phyloP scores from a whole-genome alignment of 1,140 invertebrate species.

The Platyscapa corneri region DNA sequence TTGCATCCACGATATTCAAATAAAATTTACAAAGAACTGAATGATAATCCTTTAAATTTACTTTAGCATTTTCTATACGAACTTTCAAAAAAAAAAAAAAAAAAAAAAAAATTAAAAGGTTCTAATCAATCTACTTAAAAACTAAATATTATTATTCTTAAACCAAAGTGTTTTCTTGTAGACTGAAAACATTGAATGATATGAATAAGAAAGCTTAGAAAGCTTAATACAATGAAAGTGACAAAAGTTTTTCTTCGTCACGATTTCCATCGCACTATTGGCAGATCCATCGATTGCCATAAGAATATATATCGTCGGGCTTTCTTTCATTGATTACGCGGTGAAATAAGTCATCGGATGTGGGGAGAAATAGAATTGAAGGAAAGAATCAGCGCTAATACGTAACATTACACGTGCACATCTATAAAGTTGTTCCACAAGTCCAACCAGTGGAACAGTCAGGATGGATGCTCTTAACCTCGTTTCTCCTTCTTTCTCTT shows the following conservation, averaged over 20 bases:
- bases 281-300: not conserved
- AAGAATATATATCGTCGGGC: conserved; percentile 5
- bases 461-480: not conserved
- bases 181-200: not conserved
- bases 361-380: not conserved
- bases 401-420: not conserved
- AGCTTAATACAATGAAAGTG: not conserved
- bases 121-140: not conserved
- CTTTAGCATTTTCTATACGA: too few species aligned
- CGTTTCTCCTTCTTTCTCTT: not conserved
- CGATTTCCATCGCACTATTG: conserved; percentile 29
- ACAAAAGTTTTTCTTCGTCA: not conserved
- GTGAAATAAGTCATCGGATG: not conserved
- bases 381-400: not conserved
- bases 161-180: not conserved
- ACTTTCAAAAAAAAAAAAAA: not conserved
- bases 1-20: not conserved
- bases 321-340: conserved; percentile 1
- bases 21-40: not conserved
- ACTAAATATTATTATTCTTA: not conserved
- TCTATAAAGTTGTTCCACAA: not conserved
- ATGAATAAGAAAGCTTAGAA: not conserved
- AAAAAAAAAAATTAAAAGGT: not conserved
- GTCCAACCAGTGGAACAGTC: not conserved
- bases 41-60: too few species aligned